A percentile compares a stretch with the other conserved stretches of the same genome.
phyloP scores from a whole-genome alignment of 1,140 invertebrate genomes.

The Drosophila nikananu region DNA sequence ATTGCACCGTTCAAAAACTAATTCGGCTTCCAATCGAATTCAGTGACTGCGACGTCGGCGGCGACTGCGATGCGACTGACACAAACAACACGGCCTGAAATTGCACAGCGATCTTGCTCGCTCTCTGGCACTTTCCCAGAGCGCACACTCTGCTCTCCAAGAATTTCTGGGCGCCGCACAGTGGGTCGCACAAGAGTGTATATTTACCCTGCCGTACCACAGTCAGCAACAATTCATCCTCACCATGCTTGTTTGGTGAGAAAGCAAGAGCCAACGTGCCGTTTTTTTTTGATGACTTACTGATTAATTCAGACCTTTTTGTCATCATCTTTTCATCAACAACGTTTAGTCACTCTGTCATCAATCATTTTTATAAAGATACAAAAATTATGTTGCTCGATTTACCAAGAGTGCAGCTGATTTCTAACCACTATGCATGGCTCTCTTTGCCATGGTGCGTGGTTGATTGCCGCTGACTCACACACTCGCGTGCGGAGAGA shows the following conservation, averaged over 20 bases:
- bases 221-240: too few relatives aligned
- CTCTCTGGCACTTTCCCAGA: conserved; percentile 12
- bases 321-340: too few relatives aligned
- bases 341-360: too few relatives aligned
- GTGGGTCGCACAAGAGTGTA: neutral
- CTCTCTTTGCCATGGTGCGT: conserved; percentile 29
- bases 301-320: too few relatives aligned
- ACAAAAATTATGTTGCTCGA: too few relatives aligned
- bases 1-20: conserved; percentile 2
- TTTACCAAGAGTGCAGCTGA: neutral
- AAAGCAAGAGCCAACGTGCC: too few relatives aligned
- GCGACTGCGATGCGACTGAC: conserved; percentile 39
- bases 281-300: too few relatives aligned
- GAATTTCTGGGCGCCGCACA: conserved; percentile 35
- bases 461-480: conserved; percentile 27
- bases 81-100: conserved; percentile 52
- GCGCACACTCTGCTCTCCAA: conserved; percentile 35
- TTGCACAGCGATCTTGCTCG: conserved; percentile 59
- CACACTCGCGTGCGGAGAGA: conserved; percentile 20
- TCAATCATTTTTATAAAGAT: too few relatives aligned
- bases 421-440: neutral
- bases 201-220: too few relatives aligned
- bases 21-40: conserved; percentile 27
- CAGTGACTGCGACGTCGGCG: conserved; percentile 13
- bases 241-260: too few relatives aligned